Base-by-base conservation (phyloP, 2,888 invertebrate species). In the Xestia c-nigrum region DNA sequence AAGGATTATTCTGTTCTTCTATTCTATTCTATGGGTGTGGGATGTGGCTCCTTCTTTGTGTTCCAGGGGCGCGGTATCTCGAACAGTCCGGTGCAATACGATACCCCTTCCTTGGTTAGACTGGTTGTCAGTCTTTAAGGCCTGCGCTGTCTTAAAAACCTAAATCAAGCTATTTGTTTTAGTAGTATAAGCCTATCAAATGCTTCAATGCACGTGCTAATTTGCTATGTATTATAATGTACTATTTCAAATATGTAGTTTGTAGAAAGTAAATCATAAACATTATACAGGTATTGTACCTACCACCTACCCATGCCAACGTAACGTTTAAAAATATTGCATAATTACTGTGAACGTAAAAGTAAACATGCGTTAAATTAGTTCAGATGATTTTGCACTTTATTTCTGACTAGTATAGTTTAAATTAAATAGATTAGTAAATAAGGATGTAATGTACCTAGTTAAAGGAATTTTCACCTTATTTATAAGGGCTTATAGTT, bases 331-430 rank as follows among this genome's bases (percentile, higher is more conserved):
- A 66, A 79, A 79, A 65, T 59, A 71, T 66, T 65, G 43, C 50
- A 65, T 70, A 78, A 70, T 78, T 57, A 70, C 59, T 24, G 68
- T 47, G 74, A 57, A 59, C 55, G 38, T 24, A n/a, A 65, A 69
- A 47, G 57, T 55, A 66, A 31, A 69, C 57, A 65, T 50, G 55
- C 61, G 66, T 57, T 57, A 24, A 78, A 70, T 79, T 78, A 59
- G 38, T 63, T 65, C 16, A 31, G 19, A 46, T 67, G 21, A 77
- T 59, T 74, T 71, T 71, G 40, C 12, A 59, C 63, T 31, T 67
- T 77, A 77, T 43, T 47, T 4, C 14, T 40, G 31, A 38, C 2
- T 6, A 0, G 19, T 70, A 82, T 19, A 40, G 70, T 63, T 31
- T n/a, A 57, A 31, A 52, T 63, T 24, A 19, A 24, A 43, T 9